phyloP scores from a whole-genome alignment of 1,140 invertebrate genomes.

The Globodera rostochiensis region DNA sequence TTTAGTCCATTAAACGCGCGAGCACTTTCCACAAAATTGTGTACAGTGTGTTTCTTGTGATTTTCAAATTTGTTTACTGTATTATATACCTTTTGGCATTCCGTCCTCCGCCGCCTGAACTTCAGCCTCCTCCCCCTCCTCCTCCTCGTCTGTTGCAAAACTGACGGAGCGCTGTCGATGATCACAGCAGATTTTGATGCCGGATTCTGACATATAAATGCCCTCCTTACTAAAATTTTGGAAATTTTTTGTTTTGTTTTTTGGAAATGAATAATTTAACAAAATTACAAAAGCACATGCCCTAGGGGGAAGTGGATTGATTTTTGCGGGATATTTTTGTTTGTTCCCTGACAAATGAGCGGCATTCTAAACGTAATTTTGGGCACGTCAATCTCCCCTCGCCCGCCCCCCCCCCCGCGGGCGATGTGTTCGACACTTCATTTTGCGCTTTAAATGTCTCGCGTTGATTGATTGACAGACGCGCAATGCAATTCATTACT shows the following conservation, averaged over 20 bases:
- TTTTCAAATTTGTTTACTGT: too few relatives aligned
- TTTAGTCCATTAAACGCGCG: too few relatives aligned
- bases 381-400: background rate
- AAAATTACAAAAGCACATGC: too few relatives aligned
- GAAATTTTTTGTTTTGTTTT: too few relatives aligned
- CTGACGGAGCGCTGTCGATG: background rate
- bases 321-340: background rate
- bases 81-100: background rate
- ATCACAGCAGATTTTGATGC: background rate
- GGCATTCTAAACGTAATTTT: background rate
- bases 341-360: background rate
- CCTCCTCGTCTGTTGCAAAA: conserved; percentile 9
- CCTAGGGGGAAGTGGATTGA: background rate
- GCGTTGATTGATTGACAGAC: background rate
- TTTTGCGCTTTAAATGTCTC: background rate
- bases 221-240: background rate
- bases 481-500: background rate
- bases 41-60: too few relatives aligned
- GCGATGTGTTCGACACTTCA: background rate
- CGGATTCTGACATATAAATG: too few relatives aligned
- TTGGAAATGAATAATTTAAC: too few relatives aligned
- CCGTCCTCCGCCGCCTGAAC: background rate
- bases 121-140: background rate
- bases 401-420: background rate
- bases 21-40: too few relatives aligned